phyloP scores from a whole-genome alignment of 2,797 vertebrate genomes.

The Eremophila alpestris region DNA sequence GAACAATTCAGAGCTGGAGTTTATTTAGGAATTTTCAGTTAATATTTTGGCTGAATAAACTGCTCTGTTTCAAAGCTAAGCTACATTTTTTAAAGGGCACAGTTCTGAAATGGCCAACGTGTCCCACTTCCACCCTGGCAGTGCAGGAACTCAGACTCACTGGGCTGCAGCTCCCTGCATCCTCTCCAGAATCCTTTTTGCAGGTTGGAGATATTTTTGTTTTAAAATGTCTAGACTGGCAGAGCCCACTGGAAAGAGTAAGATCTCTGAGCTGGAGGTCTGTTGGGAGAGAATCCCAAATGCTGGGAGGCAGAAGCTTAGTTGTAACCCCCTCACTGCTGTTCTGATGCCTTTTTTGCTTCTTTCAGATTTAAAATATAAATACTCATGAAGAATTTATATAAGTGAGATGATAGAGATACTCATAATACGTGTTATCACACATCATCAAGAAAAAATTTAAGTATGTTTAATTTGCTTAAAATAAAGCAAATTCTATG shows the following conservation, averaged over 20 bases:
- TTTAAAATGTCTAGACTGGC: background rate
- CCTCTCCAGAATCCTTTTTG: background rate
- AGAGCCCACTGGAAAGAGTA: background rate
- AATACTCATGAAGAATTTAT: background rate
- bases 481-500: background rate
- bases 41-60: constrained; percentile 2
- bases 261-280: background rate
- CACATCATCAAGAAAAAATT: background rate
- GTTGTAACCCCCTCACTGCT: background rate
- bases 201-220: background rate
- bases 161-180: background rate
- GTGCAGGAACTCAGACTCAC: background rate
- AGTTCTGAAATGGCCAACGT: background rate
- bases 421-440: background rate
- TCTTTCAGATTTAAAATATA: background rate
- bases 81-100: background rate
- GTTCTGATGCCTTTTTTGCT: background rate
- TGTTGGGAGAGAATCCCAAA: background rate
- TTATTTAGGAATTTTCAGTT: background rate
- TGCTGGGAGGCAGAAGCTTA: background rate
- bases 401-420: background rate
- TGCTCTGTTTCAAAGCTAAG: background rate
- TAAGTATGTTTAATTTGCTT: background rate
- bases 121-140: background rate
- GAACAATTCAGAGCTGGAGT: background rate